Evolutionary conservation across 2,797 vertebrate genomes (phyloP).

Genomic region (Babyrousa celebensis): DNA sequence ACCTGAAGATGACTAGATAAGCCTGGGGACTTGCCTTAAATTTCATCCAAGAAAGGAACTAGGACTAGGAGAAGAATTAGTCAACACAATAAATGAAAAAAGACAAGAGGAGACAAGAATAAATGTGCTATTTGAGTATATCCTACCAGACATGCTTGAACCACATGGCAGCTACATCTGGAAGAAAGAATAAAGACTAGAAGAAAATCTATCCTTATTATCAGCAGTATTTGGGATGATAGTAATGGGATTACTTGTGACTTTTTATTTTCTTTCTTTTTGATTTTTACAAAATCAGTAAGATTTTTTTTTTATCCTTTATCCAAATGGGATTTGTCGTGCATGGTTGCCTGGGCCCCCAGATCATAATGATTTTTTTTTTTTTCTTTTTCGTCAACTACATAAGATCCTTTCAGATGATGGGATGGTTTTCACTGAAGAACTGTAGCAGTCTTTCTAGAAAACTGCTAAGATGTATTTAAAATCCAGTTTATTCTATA

Average conservation of each 20-base stretch:
- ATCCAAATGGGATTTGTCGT: constrained; percentile 41
- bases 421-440: neutral
- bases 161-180: neutral
- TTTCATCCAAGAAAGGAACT: constrained; percentile 66
- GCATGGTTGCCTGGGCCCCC: neutral
- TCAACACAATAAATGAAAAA: constrained; percentile 69
- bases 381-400: neutral
- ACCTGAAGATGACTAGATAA: constrained; percentile 39
- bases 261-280: constrained; percentile 21
- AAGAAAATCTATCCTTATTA: neutral
- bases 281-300: constrained; percentile 56
- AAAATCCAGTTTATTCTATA: neutral
- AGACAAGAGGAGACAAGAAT: constrained; percentile 46
- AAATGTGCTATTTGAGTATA: constrained; percentile 48
- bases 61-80: constrained; percentile 41
- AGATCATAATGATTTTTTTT: neutral
- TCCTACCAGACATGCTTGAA: constrained; percentile 6
- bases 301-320: neutral
- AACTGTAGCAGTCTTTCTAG: neutral
- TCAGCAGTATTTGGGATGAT: neutral
- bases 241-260: neutral
- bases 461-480: neutral
- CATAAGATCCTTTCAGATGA: neutral
- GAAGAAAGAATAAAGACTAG: neutral
- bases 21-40: constrained; percentile 71